Evolutionary conservation across 1,140 invertebrate species (phyloP).

Genomic region (Tetranychus cinnabarinus): DNA sequence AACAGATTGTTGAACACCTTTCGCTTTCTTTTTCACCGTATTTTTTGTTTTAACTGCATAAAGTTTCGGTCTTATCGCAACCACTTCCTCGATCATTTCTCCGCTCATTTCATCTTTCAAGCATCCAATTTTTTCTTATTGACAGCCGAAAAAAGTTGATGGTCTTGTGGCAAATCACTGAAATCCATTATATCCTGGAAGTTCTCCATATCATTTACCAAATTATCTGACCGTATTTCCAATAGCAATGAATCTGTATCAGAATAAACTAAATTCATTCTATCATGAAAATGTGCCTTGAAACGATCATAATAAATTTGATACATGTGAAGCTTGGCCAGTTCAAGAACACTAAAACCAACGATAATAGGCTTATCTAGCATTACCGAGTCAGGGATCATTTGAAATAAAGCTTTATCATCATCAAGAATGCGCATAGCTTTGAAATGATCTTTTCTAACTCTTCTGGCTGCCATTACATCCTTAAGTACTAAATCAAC

Average conservation of each 20-base stretch:
- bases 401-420: constrained; percentile 8
- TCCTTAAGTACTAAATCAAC: constrained; percentile 19
- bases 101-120: constrained; percentile 27
- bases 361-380: constrained; percentile 17
- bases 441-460: constrained; percentile 21
- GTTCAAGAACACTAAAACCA: constrained; percentile 14
- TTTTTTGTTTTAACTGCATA: neutral
- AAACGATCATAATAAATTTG: constrained; percentile 16
- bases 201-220: constrained; percentile 10
- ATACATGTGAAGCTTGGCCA: constrained; percentile 16
- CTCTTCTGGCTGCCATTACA: constrained; percentile 17
- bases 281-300: constrained; percentile 11
- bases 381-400: constrained; percentile 8
- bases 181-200: constrained; percentile 9
- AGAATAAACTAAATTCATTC: constrained; percentile 6
- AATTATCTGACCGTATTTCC: constrained; percentile 8
- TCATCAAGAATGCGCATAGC: constrained; percentile 11
- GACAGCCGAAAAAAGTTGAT: constrained; percentile 8
- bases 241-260: constrained; percentile 11
- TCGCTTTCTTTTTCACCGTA: neutral
- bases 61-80: constrained; percentile 21
- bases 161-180: constrained; percentile 10
- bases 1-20: neutral
- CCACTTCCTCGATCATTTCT: constrained; percentile 19
- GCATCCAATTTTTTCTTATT: constrained; percentile 26